Conservation (phyloP, 1,140 invertebrate genomes). For the Drosophila sturtevanti region DNA sequence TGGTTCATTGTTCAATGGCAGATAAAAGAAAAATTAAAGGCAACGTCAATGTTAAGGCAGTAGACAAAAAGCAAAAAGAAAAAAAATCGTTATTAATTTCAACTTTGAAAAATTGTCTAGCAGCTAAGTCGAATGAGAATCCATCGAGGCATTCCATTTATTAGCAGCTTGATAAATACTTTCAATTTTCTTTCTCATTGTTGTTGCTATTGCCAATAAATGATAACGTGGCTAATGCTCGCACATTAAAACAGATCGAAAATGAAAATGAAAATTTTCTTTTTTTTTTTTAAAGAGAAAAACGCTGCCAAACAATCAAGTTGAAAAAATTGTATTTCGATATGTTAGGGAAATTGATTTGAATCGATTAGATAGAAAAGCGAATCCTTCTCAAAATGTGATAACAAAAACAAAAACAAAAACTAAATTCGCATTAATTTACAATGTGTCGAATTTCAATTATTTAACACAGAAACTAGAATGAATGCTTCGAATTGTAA, state of each 20-base stretch:
- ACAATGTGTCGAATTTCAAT: background rate
- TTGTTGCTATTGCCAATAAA: conserved; percentile 1
- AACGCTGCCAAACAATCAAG: background rate
- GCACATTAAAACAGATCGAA: conserved; percentile 7
- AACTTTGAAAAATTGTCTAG: conserved; percentile 78
- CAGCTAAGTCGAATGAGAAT: conserved; percentile 63
- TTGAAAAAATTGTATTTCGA: conserved; percentile 1
- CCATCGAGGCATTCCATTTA: conserved; percentile 69
- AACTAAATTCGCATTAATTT: background rate
- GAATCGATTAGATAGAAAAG: background rate
- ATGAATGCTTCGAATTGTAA: background rate
- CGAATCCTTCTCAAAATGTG: background rate
- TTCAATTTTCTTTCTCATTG: conserved; percentile 63
- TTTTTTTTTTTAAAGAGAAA: no score
- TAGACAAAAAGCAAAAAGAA: conserved; percentile 15
- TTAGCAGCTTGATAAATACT: conserved; percentile 80
- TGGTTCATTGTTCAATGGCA: conserved; percentile 75
- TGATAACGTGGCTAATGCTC: conserved; percentile 8
- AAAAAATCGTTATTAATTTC: conserved; percentile 76
- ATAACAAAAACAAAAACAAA: background rate
- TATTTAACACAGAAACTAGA: background rate
- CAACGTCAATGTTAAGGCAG: conserved; percentile 40
- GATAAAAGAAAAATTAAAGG: conserved; percentile 81
- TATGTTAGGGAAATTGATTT: conserved; percentile 1
- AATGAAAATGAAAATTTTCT: background rate